phyloP scores from a whole-genome alignment of 2,888 invertebrate species.

The Masnerella sp. region DNA sequence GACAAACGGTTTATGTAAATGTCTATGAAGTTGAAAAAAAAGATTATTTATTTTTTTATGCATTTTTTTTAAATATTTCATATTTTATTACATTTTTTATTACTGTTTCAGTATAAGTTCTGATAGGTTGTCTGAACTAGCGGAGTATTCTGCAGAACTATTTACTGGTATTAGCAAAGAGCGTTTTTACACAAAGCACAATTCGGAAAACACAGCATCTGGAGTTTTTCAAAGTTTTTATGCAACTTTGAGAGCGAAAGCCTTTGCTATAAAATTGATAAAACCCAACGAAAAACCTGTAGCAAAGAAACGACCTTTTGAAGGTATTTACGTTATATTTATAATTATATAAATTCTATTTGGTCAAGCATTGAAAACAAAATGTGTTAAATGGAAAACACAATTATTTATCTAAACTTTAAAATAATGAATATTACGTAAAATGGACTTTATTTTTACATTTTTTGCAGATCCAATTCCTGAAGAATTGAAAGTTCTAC shows the following conservation, averaged over 20 bases:
- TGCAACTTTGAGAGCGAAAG: conserved; percentile 22
- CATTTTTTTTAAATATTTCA: no score
- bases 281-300: conserved; percentile 2
- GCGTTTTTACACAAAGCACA: conserved; percentile 22
- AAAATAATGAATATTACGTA: no score
- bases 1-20: no score
- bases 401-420: no score
- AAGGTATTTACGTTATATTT: no score
- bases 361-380: no score
- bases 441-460: neutral
- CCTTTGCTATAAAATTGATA: conserved; percentile 9
- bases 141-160: conserved; percentile 14
- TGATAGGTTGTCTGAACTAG: conserved; percentile 16
- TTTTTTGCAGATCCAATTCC: conserved; percentile 20
- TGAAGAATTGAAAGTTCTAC: conserved; percentile 26
- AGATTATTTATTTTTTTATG: no score
- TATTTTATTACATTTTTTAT: no score
- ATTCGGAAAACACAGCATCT: conserved; percentile 5
- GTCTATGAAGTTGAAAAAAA: neutral
- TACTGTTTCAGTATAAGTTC: conserved; percentile 14
- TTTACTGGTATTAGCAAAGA: conserved; percentile 12
- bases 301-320: conserved; percentile 2
- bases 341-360: no score
- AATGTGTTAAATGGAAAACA: no score
- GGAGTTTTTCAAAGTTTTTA: conserved; percentile 24